A percentile compares a stretch with the other conserved stretches of the same genome.
Conservation (phyloP, 2,797 vertebrate genomes). For the Coregonus sp. region DNA sequence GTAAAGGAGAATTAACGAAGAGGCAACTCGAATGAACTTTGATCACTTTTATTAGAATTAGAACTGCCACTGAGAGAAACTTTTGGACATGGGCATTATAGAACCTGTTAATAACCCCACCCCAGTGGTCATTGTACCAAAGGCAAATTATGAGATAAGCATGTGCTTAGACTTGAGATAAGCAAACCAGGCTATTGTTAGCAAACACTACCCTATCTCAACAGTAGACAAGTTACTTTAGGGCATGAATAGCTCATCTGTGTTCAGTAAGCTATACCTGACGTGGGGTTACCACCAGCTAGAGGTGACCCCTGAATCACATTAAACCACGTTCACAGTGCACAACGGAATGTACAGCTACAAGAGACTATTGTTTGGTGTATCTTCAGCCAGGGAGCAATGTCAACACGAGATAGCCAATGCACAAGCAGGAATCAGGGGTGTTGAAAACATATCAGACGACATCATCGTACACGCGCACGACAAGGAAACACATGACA, state of each 20-base stretch:
- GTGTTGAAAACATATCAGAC: slow-evolving; percentile 23
- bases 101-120: slow-evolving; percentile 20
- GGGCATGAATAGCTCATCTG: slow-evolving; percentile 22
- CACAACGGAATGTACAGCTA: slow-evolving; percentile 29
- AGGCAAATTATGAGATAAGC: slow-evolving; percentile 1
- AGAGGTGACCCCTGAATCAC: slow-evolving; percentile 12
- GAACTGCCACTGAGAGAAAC: not conserved
- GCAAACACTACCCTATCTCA: slow-evolving; percentile 18
- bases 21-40: too few relatives aligned
- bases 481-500: slow-evolving; percentile 16
- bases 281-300: slow-evolving; percentile 26
- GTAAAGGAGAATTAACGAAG: too few relatives aligned
- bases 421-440: slow-evolving; percentile 18
- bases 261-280: slow-evolving; percentile 36
- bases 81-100: slow-evolving; percentile 20
- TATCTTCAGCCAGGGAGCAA: slow-evolving; percentile 32
- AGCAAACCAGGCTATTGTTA: slow-evolving; percentile 20
- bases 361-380: slow-evolving; percentile 20
- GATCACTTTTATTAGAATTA: too few relatives aligned
- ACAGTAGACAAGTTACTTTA: slow-evolving; percentile 29
- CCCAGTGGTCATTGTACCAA: slow-evolving; percentile 24
- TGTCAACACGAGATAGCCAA: slow-evolving; percentile 12
- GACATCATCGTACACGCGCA: slow-evolving; percentile 15
- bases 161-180: slow-evolving; percentile 24
- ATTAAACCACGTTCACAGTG: slow-evolving; percentile 16